A percentile compares a stretch with the other conserved stretches of the same genome.
Evolutionary conservation across 2,797 vertebrate genomes (phyloP).

Genomic region (Sternotherus odoratus): DNA sequence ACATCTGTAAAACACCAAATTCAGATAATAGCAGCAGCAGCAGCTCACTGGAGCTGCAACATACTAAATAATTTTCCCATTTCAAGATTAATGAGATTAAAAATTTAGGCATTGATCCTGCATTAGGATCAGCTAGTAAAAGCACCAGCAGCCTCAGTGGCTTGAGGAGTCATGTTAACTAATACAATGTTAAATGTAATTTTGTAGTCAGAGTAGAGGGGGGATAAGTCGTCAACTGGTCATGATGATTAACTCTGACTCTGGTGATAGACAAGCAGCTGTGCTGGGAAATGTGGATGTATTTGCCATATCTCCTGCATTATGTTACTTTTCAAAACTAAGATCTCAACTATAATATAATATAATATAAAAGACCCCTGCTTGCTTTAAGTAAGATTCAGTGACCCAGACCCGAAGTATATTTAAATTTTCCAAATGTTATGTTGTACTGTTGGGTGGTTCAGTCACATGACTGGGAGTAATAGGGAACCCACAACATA

Average conservation of each 20-base stretch:
- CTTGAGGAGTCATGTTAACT: background rate
- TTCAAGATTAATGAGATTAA: background rate
- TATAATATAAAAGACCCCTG: background rate
- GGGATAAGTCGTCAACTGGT: conserved; percentile 19
- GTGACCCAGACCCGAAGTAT: background rate
- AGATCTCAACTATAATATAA: accelerated
- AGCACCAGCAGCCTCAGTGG: background rate
- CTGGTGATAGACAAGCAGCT: conserved; percentile 42
- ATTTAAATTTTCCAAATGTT: background rate
- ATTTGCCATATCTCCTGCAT: conserved; percentile 46
- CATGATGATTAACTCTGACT: conserved; percentile 21
- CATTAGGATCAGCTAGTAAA: background rate
- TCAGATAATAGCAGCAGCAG: background rate
- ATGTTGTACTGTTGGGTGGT: background rate
- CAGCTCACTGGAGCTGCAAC: background rate
- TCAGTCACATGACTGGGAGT: accelerated
- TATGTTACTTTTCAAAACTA: background rate
- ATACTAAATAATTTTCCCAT: background rate
- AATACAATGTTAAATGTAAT: conserved; percentile 8
- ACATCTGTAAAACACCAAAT: background rate
- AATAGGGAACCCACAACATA: background rate
- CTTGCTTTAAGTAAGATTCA: background rate
- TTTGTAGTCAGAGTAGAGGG: conserved; percentile 13
- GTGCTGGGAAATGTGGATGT: background rate
- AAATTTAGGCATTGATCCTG: background rate